A percentile compares a stretch with the other conserved stretches of the same genome.
These are phyloP conservation scores for Acronicta leporina DNA, from an alignment of 2,888 invertebrate species.

Conservation along the genomic window DNA sequence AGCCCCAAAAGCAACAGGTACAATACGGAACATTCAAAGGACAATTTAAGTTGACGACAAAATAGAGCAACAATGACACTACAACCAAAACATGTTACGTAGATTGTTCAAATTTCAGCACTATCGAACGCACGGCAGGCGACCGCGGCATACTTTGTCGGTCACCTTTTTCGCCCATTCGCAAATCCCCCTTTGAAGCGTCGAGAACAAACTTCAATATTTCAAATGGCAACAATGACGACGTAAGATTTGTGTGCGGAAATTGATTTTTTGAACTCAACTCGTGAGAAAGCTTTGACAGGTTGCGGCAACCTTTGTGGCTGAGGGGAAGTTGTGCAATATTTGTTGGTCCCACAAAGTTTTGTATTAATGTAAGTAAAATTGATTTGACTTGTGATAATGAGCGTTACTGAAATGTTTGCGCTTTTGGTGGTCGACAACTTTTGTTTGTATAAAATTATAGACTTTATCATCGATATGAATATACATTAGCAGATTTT, in stretches of 20 bases:
- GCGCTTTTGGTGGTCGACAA: constrained; percentile 7
- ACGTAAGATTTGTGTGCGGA: constrained; percentile 87
- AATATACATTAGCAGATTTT: too few species aligned
- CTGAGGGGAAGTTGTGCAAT: constrained; percentile 74
- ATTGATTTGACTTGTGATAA: constrained; percentile 40
- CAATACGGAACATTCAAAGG: constrained; percentile 64
- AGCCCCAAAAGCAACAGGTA: constrained; percentile 62
- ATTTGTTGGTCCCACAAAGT: constrained; percentile 47
- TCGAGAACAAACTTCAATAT: constrained; percentile 78
- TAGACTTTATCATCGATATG: too few species aligned
- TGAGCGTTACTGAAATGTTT: constrained; percentile 27
- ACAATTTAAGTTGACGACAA: constrained; percentile 76
- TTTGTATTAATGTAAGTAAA: constrained; percentile 64
- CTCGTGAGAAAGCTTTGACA: constrained; percentile 86
- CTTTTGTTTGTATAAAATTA: constrained; percentile 3
- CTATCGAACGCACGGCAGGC: constrained; percentile 78
- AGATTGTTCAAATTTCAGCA: constrained; percentile 85
- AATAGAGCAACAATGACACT: constrained; percentile 76
- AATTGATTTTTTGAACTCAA: constrained; percentile 84
- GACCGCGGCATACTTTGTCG: constrained; percentile 77
- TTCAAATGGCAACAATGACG: constrained; percentile 86
- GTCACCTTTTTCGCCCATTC: constrained; percentile 57
- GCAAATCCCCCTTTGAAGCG: constrained; percentile 72
- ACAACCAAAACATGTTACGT: constrained; percentile 83
- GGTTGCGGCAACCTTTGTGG: constrained; percentile 72